Conservation (phyloP, 2,888 invertebrate genomes). For the Smittia sp. region DNA sequence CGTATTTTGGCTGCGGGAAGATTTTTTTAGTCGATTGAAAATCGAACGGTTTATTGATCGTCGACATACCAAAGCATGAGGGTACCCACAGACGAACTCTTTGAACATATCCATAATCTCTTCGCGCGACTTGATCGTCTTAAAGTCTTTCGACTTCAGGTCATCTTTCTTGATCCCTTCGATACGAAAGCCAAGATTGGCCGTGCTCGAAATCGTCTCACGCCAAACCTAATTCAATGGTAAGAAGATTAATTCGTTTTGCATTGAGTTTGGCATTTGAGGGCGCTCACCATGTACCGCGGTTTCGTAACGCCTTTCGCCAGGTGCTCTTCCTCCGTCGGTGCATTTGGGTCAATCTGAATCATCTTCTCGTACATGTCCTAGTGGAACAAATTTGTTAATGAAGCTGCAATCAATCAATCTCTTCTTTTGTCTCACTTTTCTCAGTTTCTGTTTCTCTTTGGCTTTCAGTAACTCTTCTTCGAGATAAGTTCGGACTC, state of each 20-base stretch:
- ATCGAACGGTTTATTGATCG: not conserved
- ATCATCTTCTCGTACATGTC: constrained; percentile 99
- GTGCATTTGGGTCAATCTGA: constrained; percentile 84
- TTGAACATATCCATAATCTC: constrained; percentile 76
- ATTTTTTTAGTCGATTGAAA: constrained; percentile 44
- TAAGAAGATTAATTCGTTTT: not conserved
- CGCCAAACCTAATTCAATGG: constrained; percentile 64
- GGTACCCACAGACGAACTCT: constrained; percentile 77
- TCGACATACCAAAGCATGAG: constrained; percentile 74
- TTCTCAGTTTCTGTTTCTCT: constrained; percentile 86
- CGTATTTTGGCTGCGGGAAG: constrained; percentile 70
- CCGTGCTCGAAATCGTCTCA: constrained; percentile 96
- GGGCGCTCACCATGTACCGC: constrained; percentile 69
- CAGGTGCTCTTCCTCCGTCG: constrained; percentile 84
- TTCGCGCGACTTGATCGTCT: constrained; percentile 83
- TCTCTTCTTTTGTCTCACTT: constrained; percentile 58
- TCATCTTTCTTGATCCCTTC: constrained; percentile 90
- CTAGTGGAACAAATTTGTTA: constrained; percentile 53
- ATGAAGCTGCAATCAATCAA: not conserved
- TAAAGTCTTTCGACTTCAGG: constrained; percentile 92
- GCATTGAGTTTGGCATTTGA: not conserved
- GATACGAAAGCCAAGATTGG: constrained; percentile 92
- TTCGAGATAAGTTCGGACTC: constrained; percentile 90
- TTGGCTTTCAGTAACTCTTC: constrained; percentile 93
- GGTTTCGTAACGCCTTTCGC: constrained; percentile 92